These are phyloP conservation scores for Hypanus sabinus DNA, from an alignment of 2,113 vertebrate genomes.

Conservation along the genomic window DNA sequence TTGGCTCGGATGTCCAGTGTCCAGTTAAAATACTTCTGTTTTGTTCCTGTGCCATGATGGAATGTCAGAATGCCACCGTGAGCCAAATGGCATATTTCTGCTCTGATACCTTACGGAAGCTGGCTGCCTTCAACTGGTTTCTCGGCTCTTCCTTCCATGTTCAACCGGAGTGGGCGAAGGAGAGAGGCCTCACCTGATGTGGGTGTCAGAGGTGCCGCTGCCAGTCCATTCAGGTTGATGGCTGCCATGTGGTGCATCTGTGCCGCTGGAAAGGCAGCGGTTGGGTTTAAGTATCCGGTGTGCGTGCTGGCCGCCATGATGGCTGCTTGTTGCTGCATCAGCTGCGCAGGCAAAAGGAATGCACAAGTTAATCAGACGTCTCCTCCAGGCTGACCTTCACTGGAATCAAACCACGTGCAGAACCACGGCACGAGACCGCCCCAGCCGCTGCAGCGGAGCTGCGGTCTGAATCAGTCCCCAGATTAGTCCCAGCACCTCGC, in stretches of 20 bases:
- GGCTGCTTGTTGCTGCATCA: constrained; percentile 98
- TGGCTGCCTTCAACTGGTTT: background rate
- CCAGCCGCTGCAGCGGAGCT: no score
- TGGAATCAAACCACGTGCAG: background rate
- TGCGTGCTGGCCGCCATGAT: constrained; percentile 83
- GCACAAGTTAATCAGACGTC: no score
- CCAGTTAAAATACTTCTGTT: background rate
- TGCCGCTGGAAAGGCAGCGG: constrained; percentile 82
- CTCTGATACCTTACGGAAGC: background rate
- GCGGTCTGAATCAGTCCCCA: no score
- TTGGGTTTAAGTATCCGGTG: constrained; percentile 87
- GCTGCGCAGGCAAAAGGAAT: constrained; percentile 56
- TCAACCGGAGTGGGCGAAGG: background rate
- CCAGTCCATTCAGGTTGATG: constrained; percentile 90
- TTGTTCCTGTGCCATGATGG: no score
- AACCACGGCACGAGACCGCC: background rate
- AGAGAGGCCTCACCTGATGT: constrained; percentile 74
- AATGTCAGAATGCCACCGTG: no score
- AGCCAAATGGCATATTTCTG: no score
- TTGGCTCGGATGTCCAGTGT: background rate
- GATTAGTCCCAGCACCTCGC: background rate
- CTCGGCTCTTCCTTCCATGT: background rate
- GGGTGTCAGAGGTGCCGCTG: constrained; percentile 71
- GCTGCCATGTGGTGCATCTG: constrained; percentile 97
- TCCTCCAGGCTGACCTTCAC: background rate